These are phyloP conservation scores for Microhierax caerulescens DNA, from an alignment of 2,797 vertebrate genomes.

Conservation along the genomic window DNA sequence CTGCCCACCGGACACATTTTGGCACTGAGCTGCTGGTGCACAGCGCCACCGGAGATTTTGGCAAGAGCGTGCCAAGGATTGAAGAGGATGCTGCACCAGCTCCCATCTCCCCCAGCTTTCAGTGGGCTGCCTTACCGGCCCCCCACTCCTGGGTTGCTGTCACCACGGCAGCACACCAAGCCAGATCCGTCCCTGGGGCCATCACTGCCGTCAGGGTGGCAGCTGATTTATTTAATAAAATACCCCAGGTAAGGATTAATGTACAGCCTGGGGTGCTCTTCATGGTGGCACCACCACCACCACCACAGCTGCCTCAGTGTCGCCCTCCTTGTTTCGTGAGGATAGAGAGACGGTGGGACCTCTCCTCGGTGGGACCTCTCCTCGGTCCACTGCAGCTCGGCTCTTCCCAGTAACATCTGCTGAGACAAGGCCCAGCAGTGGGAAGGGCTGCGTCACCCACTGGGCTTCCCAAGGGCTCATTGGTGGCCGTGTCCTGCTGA, in stretches of 20 bases:
- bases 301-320: not conserved
- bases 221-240: not conserved
- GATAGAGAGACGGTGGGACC: not conserved
- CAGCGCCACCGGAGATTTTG: no score
- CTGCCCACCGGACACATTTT: no score
- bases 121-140: not conserved
- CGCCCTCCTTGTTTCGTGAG: accelerated
- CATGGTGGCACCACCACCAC: not conserved
- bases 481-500: not conserved
- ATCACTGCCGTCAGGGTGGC: not conserved
- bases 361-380: not conserved
- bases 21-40: no score
- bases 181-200: not conserved
- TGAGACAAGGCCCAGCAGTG: accelerated
- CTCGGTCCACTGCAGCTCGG: accelerated
- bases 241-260: accelerated
- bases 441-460: not conserved
- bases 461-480: not conserved
- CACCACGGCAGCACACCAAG: accelerated
- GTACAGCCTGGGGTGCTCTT: not conserved
- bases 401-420: not conserved
- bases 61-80: not conserved
- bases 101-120: not conserved
- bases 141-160: not conserved
- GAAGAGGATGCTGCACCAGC: not conserved